Evolutionary conservation across 2,113 vertebrate species (phyloP), one percentile per base, ranked within the genome.

Genomic region (Odontophorus gujanensis): DNA sequence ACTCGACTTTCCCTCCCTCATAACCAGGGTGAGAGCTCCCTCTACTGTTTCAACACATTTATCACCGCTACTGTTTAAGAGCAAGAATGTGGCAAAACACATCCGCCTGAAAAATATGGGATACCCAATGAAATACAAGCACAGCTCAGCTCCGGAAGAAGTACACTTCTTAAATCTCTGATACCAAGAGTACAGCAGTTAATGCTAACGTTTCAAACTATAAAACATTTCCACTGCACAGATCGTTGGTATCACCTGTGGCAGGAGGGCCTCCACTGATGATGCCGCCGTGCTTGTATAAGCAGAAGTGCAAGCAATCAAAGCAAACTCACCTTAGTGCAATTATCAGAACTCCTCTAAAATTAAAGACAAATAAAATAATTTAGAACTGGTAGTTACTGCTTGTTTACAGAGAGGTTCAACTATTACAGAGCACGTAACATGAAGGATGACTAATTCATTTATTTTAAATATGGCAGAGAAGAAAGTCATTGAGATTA

Each of bases 401-500:
- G 6, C 48, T 14, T 22, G 42, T 78, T 67, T 81, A 63, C 36
- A 66, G 19, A 67, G 28, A 43, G 10, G 78, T 58, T 68, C 2
- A 1, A 8, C 5, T 45, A 11, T 53, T 65, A 30, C 0, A 50
- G 20, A 57, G 32, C 2, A 47, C 0, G 0, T 18, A 63, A 55
- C 1, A 22, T 3, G 11, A 83, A 38, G 0, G 1, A 24, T 0
- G 0, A 40, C 11, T 13, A 21, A 28, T 79, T 55, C 0, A 1
- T 14, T 61, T 45, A 63, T 84, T 42, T 25, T 11, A 19, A 69
- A 25, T 38, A 13, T 63, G 7, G 21, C n/a, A 87, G 22, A 81
- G 30, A 58, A 45, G 10, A 59, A 63, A 71, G 22, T 86, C 32
- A 26, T 36, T 25, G 34, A 53, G 18, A 50, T 73, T 14, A 67